phyloP scores from a whole-genome alignment of 1,140 invertebrate species.

The Drosophila sulfurigaster region DNA sequence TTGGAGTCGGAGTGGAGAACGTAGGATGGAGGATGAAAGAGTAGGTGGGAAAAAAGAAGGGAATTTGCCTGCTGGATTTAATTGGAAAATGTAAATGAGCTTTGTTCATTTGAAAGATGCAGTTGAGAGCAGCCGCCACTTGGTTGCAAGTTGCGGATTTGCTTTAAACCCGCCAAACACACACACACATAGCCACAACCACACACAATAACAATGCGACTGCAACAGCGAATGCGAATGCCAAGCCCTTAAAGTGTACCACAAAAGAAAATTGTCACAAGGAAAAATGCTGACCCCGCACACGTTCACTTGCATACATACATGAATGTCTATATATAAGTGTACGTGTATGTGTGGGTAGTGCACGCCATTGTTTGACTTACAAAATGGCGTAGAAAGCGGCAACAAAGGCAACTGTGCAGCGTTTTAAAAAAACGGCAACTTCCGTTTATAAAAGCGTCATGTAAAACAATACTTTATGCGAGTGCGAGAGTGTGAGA shows the following conservation, averaged over 20 bases:
- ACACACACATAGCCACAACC: not conserved
- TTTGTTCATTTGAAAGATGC: slow-evolving; percentile 83
- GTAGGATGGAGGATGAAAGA: slow-evolving; percentile 10
- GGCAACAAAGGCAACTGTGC: slow-evolving; percentile 69
- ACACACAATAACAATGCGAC: slow-evolving; percentile 24
- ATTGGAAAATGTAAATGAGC: slow-evolving; percentile 83
- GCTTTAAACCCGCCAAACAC: slow-evolving; percentile 64
- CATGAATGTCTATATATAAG: slow-evolving; percentile 2
- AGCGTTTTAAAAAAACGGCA: slow-evolving; percentile 69
- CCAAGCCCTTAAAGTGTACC: slow-evolving; percentile 68
- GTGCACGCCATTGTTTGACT: slow-evolving; percentile 75
- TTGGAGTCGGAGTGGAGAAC: slow-evolving; percentile 5
- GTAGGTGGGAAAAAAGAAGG: slow-evolving; percentile 14
- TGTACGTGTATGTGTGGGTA: slow-evolving; percentile 15
- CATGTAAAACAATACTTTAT: slow-evolving; percentile 80
- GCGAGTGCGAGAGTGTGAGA: slow-evolving; percentile 15
- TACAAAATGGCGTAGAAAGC: slow-evolving; percentile 79
- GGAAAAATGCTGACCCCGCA: slow-evolving; percentile 61
- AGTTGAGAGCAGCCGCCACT: slow-evolving; percentile 64
- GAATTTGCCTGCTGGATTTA: slow-evolving; percentile 70
- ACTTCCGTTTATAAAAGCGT: slow-evolving; percentile 80
- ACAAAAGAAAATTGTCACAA: slow-evolving; percentile 74
- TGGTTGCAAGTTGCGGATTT: slow-evolving; percentile 66
- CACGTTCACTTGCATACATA: slow-evolving; percentile 34
- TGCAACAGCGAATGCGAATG: slow-evolving; percentile 38